Conservation (phyloP, 2,797 vertebrate species). For the Sebastes ruberrimus region DNA sequence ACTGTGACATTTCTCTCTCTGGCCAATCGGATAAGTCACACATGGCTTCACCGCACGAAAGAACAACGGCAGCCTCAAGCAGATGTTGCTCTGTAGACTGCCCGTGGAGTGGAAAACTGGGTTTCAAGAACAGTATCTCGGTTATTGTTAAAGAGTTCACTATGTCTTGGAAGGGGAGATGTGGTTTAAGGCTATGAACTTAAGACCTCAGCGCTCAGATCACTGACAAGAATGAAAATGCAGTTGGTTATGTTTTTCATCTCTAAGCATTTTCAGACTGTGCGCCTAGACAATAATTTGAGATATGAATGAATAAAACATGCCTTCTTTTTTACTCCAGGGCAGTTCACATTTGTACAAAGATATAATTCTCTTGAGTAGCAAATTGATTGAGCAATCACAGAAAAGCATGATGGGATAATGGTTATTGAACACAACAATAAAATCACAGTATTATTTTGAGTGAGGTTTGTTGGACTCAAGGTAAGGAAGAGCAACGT, state of each 20-base stretch:
- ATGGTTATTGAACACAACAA: not conserved
- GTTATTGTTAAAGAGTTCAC: slow-evolving; percentile 48
- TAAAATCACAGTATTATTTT: not conserved
- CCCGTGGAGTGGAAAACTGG: slow-evolving; percentile 59
- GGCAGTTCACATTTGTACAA: slow-evolving; percentile 23
- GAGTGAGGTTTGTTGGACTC: slow-evolving; percentile 15
- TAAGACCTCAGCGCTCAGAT: slow-evolving; percentile 22
- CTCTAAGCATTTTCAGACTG: slow-evolving; percentile 16
- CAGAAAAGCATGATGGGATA: slow-evolving; percentile 2
- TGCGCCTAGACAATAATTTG: slow-evolving; percentile 20
- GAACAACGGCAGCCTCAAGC: slow-evolving; percentile 77
- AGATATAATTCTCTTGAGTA: slow-evolving; percentile 15
- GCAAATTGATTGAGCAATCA: slow-evolving; percentile 8
- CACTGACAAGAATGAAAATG: slow-evolving; percentile 25
- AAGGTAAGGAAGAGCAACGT: slow-evolving; percentile 70
- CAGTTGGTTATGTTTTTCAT: slow-evolving; percentile 28
- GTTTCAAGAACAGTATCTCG: slow-evolving; percentile 62
- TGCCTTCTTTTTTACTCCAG: slow-evolving; percentile 12
- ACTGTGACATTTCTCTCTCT: slow-evolving; percentile 74
- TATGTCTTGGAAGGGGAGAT: slow-evolving; percentile 30
- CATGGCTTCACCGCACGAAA: slow-evolving; percentile 77
- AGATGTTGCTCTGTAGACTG: slow-evolving; percentile 66
- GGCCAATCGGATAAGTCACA: slow-evolving; percentile 78
- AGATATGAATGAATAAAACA: slow-evolving; percentile 41
- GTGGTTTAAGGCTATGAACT: slow-evolving; percentile 21